phyloP scores from a whole-genome alignment of 2,113 vertebrate genomes.

The Diadophis punctatus region DNA sequence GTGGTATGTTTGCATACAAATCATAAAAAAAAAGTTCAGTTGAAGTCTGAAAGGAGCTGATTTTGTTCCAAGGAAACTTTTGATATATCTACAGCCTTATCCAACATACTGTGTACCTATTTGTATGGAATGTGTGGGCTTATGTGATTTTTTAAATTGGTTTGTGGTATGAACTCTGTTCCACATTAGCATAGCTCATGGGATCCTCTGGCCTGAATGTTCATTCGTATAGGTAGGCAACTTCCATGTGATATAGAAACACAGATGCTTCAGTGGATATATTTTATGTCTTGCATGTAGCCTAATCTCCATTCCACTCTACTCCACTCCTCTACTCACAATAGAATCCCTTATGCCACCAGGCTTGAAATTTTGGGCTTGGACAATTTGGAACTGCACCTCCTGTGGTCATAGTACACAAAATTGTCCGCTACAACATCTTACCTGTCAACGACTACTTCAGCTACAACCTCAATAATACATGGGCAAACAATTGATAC shows the following conservation, averaged over 20 bases:
- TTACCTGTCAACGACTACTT: too few species aligned
- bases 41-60: background rate
- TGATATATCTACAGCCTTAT: background rate
- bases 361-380: too few species aligned
- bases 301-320: background rate
- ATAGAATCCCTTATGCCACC: too few species aligned
- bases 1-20: background rate
- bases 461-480: too few species aligned
- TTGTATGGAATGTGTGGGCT: background rate
- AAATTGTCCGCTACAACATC: too few species aligned
- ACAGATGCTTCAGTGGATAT: background rate
- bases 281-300: background rate
- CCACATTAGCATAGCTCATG: background rate
- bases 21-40: background rate
- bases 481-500: too few species aligned
- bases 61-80: slow-evolving; percentile 2
- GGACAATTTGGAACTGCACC: too few species aligned
- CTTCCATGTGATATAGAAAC: background rate
- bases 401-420: too few species aligned
- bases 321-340: too few species aligned
- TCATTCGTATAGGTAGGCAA: background rate
- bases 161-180: background rate
- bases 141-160: background rate
- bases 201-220: background rate
- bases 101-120: background rate